Conservation (phyloP, 2,888 invertebrate genomes). For the Dendrolimus houi region DNA sequence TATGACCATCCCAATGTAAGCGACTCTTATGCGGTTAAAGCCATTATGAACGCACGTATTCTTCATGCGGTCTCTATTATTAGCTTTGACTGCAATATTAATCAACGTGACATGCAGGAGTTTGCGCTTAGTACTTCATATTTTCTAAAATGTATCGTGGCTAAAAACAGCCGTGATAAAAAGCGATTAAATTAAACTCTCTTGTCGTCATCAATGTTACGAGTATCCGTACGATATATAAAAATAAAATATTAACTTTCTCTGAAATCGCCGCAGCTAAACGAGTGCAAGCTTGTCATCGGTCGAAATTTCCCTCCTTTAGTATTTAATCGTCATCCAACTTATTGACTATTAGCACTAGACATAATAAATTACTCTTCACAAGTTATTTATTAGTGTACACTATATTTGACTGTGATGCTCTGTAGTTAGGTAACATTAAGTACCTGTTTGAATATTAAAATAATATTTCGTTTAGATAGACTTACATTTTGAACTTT, state of each 20-base stretch:
- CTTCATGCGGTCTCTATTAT: too few relatives aligned
- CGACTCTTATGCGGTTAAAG: too few relatives aligned
- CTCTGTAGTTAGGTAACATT: too few relatives aligned
- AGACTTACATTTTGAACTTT: too few relatives aligned
- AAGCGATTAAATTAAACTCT: slow-evolving; percentile 2
- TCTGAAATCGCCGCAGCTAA: slow-evolving; percentile 18
- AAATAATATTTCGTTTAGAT: too few relatives aligned
- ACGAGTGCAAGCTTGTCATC: slow-evolving; percentile 35
- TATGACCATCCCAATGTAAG: too few relatives aligned
- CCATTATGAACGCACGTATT: too few relatives aligned
- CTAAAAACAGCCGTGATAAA: neutral
- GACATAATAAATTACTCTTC: slow-evolving; percentile 1
- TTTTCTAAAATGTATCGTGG: neutral
- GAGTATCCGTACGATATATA: slow-evolving; percentile 62
- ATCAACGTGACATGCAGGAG: too few relatives aligned
- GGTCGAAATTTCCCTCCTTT: slow-evolving; percentile 55
- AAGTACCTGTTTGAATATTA: too few relatives aligned
- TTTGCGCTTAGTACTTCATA: too few relatives aligned
- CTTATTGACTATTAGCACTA: neutral
- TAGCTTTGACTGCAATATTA: too few relatives aligned
- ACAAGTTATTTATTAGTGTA: slow-evolving; percentile 8
- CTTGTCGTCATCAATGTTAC: slow-evolving; percentile 49
- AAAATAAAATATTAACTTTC: slow-evolving; percentile 75
- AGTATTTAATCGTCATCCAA: neutral
- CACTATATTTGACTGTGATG: too few relatives aligned